Conservation (phyloP, 2,888 invertebrate genomes). For the Andrena chrysosceles region DNA sequence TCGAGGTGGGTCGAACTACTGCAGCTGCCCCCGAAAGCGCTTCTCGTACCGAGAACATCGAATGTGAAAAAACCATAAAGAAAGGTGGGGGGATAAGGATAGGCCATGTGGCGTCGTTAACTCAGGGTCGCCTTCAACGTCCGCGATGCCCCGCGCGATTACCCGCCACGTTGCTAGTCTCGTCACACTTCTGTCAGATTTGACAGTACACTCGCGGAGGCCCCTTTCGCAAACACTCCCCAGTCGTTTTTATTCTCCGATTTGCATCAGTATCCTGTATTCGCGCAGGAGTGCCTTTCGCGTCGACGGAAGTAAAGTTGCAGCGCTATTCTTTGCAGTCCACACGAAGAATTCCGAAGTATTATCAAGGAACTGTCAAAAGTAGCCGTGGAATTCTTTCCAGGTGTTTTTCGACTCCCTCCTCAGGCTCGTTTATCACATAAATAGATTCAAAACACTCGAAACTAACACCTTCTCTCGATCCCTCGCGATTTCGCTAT, state of each 20-base stretch:
- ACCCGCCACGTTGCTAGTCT: background rate
- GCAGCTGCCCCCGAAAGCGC: background rate
- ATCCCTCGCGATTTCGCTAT: too few species aligned
- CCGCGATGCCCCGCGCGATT: conserved; percentile 22
- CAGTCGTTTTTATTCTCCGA: background rate
- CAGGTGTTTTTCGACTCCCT: background rate
- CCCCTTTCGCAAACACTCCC: too few species aligned
- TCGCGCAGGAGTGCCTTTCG: too few species aligned
- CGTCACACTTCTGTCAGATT: background rate
- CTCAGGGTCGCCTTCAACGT: conserved; percentile 45
- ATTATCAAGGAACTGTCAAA: background rate
- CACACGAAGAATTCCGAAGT: background rate
- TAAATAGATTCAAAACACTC: too few species aligned
- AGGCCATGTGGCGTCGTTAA: conserved; percentile 54
- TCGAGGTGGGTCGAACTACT: background rate
- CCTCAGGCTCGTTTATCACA: background rate
- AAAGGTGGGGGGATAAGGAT: conserved; percentile 20
- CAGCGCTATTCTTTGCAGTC: background rate
- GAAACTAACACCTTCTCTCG: too few species aligned
- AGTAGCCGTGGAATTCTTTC: background rate
- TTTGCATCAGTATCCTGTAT: background rate
- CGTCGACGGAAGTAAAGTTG: too few species aligned
- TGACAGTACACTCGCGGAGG: background rate
- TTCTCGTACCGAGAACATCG: conserved; percentile 7
- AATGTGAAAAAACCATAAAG: conserved; percentile 5